These are phyloP conservation scores for Apodemia zela DNA, from an alignment of 2,888 invertebrate species.

Conservation along the genomic window DNA sequence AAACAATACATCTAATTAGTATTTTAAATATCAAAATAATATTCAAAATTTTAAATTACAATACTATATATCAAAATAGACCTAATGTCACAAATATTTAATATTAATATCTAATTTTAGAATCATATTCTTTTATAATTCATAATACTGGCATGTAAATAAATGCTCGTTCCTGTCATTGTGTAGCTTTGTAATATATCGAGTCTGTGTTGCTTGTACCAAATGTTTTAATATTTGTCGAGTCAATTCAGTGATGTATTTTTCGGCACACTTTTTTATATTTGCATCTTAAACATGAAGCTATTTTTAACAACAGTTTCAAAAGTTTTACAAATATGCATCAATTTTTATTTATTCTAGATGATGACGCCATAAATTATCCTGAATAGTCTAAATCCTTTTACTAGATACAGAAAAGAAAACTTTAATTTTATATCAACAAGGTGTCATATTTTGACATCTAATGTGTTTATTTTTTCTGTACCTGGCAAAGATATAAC, in stretches of 20 bases:
- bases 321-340: no score
- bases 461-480: no score
- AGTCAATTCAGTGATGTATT: no score
- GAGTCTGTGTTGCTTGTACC: background rate
- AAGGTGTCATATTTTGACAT: no score
- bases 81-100: background rate
- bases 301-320: background rate
- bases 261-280: background rate
- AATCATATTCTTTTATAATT: background rate
- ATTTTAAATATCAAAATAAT: background rate
- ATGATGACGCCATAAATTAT: no score
- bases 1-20: constrained; percentile 2
- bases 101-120: background rate
- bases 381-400: no score
- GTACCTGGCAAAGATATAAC: no score
- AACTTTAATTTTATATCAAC: no score
- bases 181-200: background rate
- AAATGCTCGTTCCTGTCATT: background rate
- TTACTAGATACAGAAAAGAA: no score
- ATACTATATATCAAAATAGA: constrained; percentile 1
- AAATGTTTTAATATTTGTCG: no score
- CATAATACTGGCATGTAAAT: constrained; percentile 7
- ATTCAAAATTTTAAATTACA: background rate
- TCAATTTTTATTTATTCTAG: no score
- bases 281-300: background rate